Evolutionary conservation across 1,140 invertebrate genomes (phyloP).

Genomic region (Drosophila lacteicornis): DNA sequence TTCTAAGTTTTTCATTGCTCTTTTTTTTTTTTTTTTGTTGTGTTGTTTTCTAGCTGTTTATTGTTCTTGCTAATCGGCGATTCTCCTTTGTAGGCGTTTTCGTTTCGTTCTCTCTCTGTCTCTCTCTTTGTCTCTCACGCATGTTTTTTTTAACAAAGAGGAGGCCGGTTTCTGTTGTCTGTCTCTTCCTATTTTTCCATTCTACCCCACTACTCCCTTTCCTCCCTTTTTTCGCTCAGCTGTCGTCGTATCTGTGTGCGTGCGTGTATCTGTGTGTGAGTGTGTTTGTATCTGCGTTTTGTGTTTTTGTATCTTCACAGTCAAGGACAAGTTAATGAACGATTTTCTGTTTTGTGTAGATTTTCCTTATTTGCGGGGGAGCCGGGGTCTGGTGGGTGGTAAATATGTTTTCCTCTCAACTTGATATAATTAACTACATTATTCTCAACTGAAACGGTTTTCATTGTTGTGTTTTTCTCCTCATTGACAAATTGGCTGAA

Average conservation of each 20-base stretch:
- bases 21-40: constrained; percentile 22
- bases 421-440: constrained; percentile 14
- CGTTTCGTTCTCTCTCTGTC: constrained; percentile 38
- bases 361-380: constrained; percentile 23
- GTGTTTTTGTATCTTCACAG: constrained; percentile 68
- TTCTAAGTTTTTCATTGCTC: constrained; percentile 45
- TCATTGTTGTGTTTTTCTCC: constrained; percentile 2
- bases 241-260: constrained; percentile 7
- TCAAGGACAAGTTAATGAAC: constrained; percentile 81
- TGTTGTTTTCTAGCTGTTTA: constrained; percentile 47
- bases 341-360: constrained; percentile 61
- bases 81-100: constrained; percentile 56
- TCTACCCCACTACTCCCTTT: constrained; percentile 15
- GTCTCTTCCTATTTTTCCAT: constrained; percentile 25
- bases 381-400: constrained; percentile 3
- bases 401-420: constrained; percentile 20
- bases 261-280: constrained; percentile 7
- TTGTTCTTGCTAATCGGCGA: constrained; percentile 31
- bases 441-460: constrained; percentile 15
- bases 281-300: constrained; percentile 22
- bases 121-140: constrained; percentile 57
- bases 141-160: constrained; percentile 61
- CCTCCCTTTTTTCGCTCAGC: neutral
- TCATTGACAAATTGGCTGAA: constrained; percentile 19
- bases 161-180: constrained; percentile 64